Conservation (phyloP, 2,797 vertebrate species). For the Mionectes olivaceus region DNA sequence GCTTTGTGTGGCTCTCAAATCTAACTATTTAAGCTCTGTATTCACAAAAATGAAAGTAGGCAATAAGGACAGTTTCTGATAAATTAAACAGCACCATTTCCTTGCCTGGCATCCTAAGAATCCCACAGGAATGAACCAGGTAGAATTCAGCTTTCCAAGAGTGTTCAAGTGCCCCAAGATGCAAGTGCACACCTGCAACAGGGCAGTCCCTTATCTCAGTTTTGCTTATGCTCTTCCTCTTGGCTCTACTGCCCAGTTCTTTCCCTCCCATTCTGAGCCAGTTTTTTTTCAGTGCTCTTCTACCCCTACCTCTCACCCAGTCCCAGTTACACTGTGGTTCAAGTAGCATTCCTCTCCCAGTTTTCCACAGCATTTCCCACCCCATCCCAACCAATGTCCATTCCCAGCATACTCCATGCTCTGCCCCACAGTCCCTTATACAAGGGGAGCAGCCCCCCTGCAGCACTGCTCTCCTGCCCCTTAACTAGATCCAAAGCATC, state of each 20-base stretch:
- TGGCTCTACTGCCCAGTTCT: neutral
- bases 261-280: neutral
- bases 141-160: neutral
- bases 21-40: neutral
- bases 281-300: neutral
- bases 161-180: too few relatives aligned
- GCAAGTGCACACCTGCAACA: rapidly evolving
- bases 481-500: neutral
- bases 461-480: neutral
- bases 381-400: rapidly evolving
- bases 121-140: neutral
- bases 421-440: neutral
- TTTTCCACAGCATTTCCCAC: neutral
- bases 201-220: rapidly evolving
- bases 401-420: neutral
- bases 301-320: neutral
- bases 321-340: neutral
- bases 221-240: neutral
- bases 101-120: neutral
- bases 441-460: neutral
- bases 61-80: neutral
- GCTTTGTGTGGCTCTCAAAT: neutral
- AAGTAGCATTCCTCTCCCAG: neutral
- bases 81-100: neutral
- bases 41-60: neutral